These are phyloP conservation scores for Steinernema feltiae DNA, from an alignment of 1,140 invertebrate genomes.

Conservation along the genomic window DNA sequence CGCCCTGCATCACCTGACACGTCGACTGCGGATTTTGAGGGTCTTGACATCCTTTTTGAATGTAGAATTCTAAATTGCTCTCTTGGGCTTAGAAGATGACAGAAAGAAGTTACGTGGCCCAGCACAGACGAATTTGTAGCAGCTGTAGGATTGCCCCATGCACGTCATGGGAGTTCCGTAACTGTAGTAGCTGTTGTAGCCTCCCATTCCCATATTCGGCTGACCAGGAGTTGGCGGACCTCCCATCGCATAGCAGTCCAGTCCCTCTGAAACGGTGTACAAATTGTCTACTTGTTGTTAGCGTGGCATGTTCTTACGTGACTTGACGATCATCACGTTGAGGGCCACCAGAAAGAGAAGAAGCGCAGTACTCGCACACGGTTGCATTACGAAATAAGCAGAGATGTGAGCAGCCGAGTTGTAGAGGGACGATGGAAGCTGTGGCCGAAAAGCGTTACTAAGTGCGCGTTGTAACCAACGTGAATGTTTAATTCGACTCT, in stretches of 20 bases:
- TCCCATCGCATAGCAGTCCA: constrained; percentile 24
- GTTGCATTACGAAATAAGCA: neutral
- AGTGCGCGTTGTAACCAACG: neutral
- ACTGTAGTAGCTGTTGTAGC: neutral
- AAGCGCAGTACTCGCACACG: neutral
- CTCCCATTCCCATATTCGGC: constrained; percentile 16
- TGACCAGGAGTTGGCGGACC: neutral
- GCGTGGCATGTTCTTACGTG: neutral
- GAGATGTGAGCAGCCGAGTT: neutral
- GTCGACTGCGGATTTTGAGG: constrained; percentile 25
- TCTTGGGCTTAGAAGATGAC: neutral
- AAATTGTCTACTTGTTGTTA: neutral
- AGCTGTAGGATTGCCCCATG: neutral
- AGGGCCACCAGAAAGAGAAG: neutral
- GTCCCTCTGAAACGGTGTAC: constrained; percentile 16
- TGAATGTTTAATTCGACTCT: neutral
- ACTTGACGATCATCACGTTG: neutral
- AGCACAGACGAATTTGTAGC: constrained; percentile 34
- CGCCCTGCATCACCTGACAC: constrained; percentile 23
- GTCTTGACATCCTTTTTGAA: constrained; percentile 37
- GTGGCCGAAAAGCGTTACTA: neutral
- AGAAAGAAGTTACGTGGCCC: constrained; percentile 28
- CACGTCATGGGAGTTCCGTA: constrained; percentile 28
- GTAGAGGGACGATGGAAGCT: no score
- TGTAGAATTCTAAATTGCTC: constrained; percentile 6